Evolutionary conservation across 1,140 invertebrate genomes (phyloP), one percentile per base, ranked within the genome.

Genomic region (Aphaenogaster rudis): DNA sequence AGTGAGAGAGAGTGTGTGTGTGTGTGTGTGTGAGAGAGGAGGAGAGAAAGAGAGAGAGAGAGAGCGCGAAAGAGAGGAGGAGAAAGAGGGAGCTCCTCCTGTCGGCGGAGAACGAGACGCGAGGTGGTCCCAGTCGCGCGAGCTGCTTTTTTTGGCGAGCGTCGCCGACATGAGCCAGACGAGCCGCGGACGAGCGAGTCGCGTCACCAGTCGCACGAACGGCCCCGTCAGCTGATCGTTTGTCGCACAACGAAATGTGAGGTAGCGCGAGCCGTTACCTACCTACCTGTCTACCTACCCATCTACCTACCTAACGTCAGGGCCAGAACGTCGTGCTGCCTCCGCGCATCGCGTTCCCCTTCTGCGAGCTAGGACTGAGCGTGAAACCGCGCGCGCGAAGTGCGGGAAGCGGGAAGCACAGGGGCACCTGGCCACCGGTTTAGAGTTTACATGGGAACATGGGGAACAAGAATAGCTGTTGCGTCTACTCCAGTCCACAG

Each of bases 401-500:
- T 59, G 52, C n/a, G 64, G 17, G 45, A n/a, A 66, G 54, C 17
- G 33, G n/a, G 63, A 17, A 63, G 61, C 61, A 28, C n/a, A 66
- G 33, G 33, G 7, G 17, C 33, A 39, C 50, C 39, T 48, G 45
- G 8, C 42, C 21, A 52, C 33, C 48, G 72, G n/a, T 50, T 3
- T 81, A 6, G 42, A 77, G 45, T 36, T 88, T 82, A 77, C 54
- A 77, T 59, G 63, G 61, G 86, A 93, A 90, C 88, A 98, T 98
- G 97, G 97, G 97, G 84, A 98, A 97, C 94, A 97, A 97, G 94
- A 97, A 96, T 92, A 97, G 97, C 94, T 98, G 97, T 94, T 98
- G 97, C 93, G 96, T 96, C n/a, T 97, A 97, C 93, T 97, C 97
- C 48, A 97, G 97, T 94, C 97, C 97, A 48, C 96, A 96, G 89